Evolutionary conservation across 1,140 invertebrate genomes (phyloP), one percentile per base, ranked within the genome.

Genomic region (Ephestia elutella): DNA sequence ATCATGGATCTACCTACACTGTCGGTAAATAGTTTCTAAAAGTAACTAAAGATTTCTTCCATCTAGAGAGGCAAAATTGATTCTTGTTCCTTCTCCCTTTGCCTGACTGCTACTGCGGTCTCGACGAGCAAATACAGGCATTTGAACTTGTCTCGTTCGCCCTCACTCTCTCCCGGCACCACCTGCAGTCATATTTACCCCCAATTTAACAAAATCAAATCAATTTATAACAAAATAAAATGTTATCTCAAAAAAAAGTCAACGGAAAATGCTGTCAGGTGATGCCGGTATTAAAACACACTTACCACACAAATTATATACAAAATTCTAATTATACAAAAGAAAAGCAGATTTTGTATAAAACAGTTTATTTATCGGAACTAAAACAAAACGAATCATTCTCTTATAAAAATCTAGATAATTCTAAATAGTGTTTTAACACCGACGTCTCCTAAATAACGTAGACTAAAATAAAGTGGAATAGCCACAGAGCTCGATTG

Each of bases 81-180:
- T 58, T 91, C 90, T 69, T 91, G 91, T 68, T 92, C 91, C 73
- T 91, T 92, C 78, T 93, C 92, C 57, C 91, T 84, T 77, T 93
- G 91, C 70, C 92, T 90, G 50, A 95, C 93, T 49, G 93, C 93
- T 21, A 96, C 93, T 0, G 96, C 96, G 13, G 95, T 95, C 79
- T 97, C 95, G 54, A 96, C 95, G 18, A 97, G 87, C 69, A 97
- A 90, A 79, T 96, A 95, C 54, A 97, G 90, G 83, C 94, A 95
- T 84, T 94, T 94, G 86, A 97, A 96, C 75, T 95, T 93, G 72
- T 96, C 94, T 49, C 92, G 91, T 56, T 93, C 92, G 28, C 92
- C 90, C 71, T 89, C 71, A 18, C 78, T 21, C 53, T 59, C 62
- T 13, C 55, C 50, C 68, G 82, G 78, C 75, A 84, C 70, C 82